A percentile compares a stretch with the other conserved stretches of the same genome.
phyloP scores from a whole-genome alignment of 2,888 invertebrate genomes.

The Nasonovia ribisnigri region DNA sequence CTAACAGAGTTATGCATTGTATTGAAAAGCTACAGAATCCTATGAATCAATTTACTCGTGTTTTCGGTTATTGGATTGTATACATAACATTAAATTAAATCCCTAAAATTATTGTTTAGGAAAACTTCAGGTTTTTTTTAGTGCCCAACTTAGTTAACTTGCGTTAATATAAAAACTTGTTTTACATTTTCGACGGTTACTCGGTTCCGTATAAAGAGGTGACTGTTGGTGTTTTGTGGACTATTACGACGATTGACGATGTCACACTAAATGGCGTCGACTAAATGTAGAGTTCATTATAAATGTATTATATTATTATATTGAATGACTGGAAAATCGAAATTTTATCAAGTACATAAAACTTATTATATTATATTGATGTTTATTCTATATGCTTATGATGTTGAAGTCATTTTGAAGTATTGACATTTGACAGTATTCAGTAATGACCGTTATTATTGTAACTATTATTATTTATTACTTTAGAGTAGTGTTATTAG shows the following conservation, averaged over 20 bases:
- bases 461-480: neutral
- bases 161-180: neutral
- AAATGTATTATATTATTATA: neutral
- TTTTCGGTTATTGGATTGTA: neutral
- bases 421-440: neutral
- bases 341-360: neutral
- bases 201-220: neutral
- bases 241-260: neutral
- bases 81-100: neutral
- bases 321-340: neutral
- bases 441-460: neutral
- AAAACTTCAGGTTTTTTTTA: neutral
- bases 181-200: neutral
- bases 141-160: neutral
- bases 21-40: neutral
- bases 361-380: neutral
- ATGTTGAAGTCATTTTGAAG: neutral
- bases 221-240: neutral
- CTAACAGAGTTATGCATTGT: neutral
- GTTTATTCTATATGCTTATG: neutral
- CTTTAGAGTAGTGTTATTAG: neutral
- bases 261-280: neutral
- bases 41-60: neutral
- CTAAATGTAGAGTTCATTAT: neutral
- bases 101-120: neutral